These are phyloP conservation scores for Ovis canadensis DNA, from an alignment of 2,113 vertebrate genomes.

Conservation along the genomic window DNA sequence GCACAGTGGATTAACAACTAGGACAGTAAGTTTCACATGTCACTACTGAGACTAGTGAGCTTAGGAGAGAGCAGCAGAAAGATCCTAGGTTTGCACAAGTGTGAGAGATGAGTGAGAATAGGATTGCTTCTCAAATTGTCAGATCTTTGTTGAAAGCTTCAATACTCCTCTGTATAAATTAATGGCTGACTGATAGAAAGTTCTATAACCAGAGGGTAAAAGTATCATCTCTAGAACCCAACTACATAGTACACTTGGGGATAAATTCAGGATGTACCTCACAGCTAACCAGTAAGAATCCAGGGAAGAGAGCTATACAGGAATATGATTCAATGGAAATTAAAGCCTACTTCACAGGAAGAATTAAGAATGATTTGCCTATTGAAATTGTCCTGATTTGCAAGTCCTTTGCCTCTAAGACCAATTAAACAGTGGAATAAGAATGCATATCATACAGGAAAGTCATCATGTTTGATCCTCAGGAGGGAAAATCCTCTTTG, in stretches of 20 bases:
- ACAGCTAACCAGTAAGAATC: constrained; percentile 1
- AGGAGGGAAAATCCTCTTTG: neutral
- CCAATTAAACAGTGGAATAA: neutral
- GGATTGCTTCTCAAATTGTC: neutral
- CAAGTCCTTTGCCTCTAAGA: neutral
- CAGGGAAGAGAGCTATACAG: neutral
- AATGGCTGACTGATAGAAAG: neutral
- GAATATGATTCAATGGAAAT: neutral
- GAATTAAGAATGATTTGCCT: neutral
- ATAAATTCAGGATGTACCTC: neutral
- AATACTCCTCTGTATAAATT: neutral
- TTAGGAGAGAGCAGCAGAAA: neutral
- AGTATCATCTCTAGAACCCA: neutral
- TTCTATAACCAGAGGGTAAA: neutral
- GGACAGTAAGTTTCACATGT: neutral
- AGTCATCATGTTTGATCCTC: neutral
- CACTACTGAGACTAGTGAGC: neutral
- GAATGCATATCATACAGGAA: neutral
- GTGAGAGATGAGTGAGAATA: neutral
- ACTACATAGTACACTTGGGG: neutral
- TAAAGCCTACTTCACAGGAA: neutral
- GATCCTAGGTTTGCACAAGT: neutral
- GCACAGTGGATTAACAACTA: neutral
- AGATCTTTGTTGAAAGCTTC: neutral
- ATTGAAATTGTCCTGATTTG: neutral